phyloP scores from a whole-genome alignment of 1,140 invertebrate species.

The Drosophila persimilis region DNA sequence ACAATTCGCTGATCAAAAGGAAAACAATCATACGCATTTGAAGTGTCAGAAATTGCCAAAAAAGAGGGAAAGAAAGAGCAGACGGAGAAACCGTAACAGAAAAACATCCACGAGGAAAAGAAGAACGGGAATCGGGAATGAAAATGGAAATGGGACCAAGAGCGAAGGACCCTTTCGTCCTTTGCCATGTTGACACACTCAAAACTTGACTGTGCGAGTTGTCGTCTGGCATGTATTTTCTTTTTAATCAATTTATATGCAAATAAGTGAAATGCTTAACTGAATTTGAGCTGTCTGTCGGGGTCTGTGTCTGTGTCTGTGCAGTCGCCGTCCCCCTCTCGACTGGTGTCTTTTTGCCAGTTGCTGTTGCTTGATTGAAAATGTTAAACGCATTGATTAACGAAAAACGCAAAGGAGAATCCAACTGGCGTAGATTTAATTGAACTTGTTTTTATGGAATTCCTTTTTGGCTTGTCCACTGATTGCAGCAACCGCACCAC shows the following conservation, averaged over 20 bases:
- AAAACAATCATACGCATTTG: slow-evolving; percentile 82
- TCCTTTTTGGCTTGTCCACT: slow-evolving; percentile 55
- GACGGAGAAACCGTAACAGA: slow-evolving; percentile 3
- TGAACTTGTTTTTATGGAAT: slow-evolving; percentile 72
- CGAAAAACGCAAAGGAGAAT: slow-evolving; percentile 30
- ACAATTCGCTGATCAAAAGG: slow-evolving; percentile 81
- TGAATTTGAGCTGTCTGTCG: slow-evolving; percentile 72
- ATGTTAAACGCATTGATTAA: slow-evolving; percentile 80
- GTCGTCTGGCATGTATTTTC: slow-evolving; percentile 69
- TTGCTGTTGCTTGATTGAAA: slow-evolving; percentile 74
- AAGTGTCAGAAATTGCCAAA: slow-evolving; percentile 80
- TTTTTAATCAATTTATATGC: slow-evolving; percentile 82
- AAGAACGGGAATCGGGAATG: slow-evolving; percentile 6
- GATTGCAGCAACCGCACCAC: slow-evolving; percentile 61
- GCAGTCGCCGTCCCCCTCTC: background rate
- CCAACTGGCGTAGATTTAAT: slow-evolving; percentile 64
- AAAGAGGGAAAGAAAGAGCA: slow-evolving; percentile 35
- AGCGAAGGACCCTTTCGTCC: slow-evolving; percentile 62
- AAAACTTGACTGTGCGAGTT: slow-evolving; percentile 52
- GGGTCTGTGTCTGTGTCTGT: slow-evolving; percentile 3
- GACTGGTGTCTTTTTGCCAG: slow-evolving; percentile 57
- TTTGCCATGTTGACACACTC: slow-evolving; percentile 70
- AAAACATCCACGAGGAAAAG: slow-evolving; percentile 18
- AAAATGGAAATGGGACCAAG: slow-evolving; percentile 9
- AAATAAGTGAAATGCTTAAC: slow-evolving; percentile 81